Evolutionary conservation across 2,113 vertebrate species (phyloP).

Genomic region (Ictalurus furcatus): DNA sequence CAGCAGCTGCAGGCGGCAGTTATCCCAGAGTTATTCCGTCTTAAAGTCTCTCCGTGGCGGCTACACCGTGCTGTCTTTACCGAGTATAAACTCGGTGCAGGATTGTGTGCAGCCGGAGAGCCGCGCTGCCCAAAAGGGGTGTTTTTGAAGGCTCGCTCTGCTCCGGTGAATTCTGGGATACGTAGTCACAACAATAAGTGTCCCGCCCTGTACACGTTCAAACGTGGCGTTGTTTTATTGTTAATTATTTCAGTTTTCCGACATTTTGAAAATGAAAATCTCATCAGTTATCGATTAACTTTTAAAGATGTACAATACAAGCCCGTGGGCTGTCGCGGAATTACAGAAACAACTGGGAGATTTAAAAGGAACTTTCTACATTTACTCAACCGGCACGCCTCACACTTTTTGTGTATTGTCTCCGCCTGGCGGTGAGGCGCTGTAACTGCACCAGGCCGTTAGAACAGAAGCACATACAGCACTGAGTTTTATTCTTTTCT

Average conservation of each 20-base stretch:
- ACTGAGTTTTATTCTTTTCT: too few relatives aligned
- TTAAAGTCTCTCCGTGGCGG: neutral
- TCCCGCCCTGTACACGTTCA: neutral
- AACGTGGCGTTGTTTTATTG: too few relatives aligned
- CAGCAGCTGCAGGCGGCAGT: neutral
- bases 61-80: neutral
- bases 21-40: neutral
- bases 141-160: constrained; percentile 34
- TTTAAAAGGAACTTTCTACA: neutral
- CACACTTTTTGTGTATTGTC: neutral
- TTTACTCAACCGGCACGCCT: neutral
- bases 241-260: neutral
- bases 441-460: neutral
- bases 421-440: neutral
- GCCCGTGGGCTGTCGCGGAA: neutral
- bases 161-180: constrained; percentile 64
- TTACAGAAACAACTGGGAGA: neutral
- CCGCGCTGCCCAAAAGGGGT: neutral
- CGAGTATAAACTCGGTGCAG: neutral
- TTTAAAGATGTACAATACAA: too few relatives aligned
- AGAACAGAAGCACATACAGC: neutral
- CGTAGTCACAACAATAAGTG: constrained; percentile 49
- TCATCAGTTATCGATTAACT: too few relatives aligned
- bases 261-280: neutral
- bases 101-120: neutral